Evolutionary conservation across 2,797 vertebrate genomes (phyloP), one percentile per base, ranked within the genome.

Genomic region (Myotis vivesi): DNA sequence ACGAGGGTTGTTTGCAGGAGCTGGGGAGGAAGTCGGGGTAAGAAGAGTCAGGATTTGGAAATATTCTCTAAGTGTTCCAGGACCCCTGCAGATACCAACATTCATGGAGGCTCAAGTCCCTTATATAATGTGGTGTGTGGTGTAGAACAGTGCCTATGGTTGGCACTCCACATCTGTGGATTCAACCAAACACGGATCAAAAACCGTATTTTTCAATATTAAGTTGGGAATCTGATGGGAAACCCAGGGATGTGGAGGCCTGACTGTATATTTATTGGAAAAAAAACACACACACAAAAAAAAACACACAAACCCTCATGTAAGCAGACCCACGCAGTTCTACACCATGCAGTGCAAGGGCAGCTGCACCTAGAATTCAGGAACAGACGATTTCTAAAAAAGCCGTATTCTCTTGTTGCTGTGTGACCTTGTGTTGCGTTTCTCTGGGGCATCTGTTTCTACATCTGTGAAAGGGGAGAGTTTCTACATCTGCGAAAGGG

Each of bases 21-120:
- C 96, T 98, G 97, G 97, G 97, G 87, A 96, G 92, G 92, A 97
- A 97, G 95, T 68, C 6, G 38, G 28, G 51, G 9, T 15, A 62
- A n/a, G 22, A 62, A 83, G 33, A 51, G 36, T 53, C 62, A 66
- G 0, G 19, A 20, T 62, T 46, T 85, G 28, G 33, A 77, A 89
- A 44, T 1, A 36, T 7, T 44, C 46, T 73, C 38, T 13, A 38
- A 46, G 66, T 33, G 57, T 11, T 3, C 57, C 57, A 46, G 79
- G 57, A 64, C 28, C 38, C 28, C 57, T 1, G 28, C 79, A 33
- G 79, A n/a, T 46, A 5, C 57, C 57, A 4, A 33, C 44, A n/a
- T 8, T 38, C 79, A n/a, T 1, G 3, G 38, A 20, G 7, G 41
- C 28, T 64, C 19, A 30, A 64, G 79, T 9, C 38, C 57, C 28